These are phyloP conservation scores for Psix sp. DNA, from an alignment of 1,140 invertebrate species.

Conservation along the genomic window DNA sequence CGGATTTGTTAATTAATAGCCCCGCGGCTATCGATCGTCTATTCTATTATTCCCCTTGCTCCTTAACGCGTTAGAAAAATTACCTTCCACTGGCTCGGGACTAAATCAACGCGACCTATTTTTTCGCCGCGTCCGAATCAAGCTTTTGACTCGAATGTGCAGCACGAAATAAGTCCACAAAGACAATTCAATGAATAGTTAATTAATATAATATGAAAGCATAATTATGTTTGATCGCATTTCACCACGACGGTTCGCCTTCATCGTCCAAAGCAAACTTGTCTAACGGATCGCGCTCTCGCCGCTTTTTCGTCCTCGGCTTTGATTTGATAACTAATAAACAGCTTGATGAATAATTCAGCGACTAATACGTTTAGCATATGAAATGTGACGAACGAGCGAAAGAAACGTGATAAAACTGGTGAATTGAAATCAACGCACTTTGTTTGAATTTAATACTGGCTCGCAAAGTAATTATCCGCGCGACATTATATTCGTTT, in stretches of 20 bases:
- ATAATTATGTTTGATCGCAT: slow-evolving; percentile 5
- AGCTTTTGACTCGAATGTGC: slow-evolving; percentile 2
- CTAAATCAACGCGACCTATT: no score
- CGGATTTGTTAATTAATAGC: no score
- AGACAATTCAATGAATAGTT: slow-evolving; percentile 7
- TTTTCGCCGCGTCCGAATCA: no score
- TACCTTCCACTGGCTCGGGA: no score
- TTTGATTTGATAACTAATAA: slow-evolving; percentile 32
- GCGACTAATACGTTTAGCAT: slow-evolving; percentile 31
- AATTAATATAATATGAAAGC: slow-evolving; percentile 16
- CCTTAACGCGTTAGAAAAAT: no score
- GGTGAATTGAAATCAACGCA: slow-evolving; percentile 23
- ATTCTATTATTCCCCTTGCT: no score
- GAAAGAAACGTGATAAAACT: slow-evolving; percentile 33
- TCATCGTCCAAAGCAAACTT: slow-evolving; percentile 2
- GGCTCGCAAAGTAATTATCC: slow-evolving; percentile 30
- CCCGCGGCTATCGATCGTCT: no score
- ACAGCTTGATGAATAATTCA: slow-evolving; percentile 34
- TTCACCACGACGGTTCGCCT: slow-evolving; percentile 2
- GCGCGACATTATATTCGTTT: slow-evolving; percentile 32
- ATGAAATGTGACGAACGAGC: slow-evolving; percentile 13
- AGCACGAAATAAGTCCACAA: slow-evolving; percentile 12
- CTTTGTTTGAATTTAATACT: slow-evolving; percentile 36
- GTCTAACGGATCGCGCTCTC: slow-evolving; percentile 4
- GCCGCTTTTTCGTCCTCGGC: background rate